A percentile compares a stretch with the other conserved stretches of the same genome.
These are phyloP conservation scores for Pyrrhia umbra DNA, from an alignment of 2,888 invertebrate species.

Conservation along the genomic window DNA sequence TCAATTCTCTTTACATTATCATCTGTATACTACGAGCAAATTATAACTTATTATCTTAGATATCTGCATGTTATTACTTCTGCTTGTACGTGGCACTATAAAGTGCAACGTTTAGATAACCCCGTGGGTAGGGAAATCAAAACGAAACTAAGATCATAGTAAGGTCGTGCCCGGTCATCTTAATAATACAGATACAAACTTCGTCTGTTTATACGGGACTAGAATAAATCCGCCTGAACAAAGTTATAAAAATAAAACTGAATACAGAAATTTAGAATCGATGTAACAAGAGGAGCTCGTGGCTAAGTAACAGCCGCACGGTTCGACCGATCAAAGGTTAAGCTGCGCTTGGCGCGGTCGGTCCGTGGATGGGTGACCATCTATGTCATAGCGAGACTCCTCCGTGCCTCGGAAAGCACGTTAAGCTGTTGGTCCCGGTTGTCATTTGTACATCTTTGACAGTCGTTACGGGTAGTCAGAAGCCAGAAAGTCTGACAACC, in stretches of 20 bases:
- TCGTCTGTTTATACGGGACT: slow-evolving; percentile 18
- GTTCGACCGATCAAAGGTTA: too few species aligned
- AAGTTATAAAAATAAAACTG: background rate
- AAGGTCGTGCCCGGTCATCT: slow-evolving; percentile 44
- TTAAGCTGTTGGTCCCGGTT: too few species aligned
- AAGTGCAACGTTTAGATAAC: slow-evolving; percentile 44
- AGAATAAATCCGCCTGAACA: slow-evolving; percentile 19
- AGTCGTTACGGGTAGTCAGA: too few species aligned
- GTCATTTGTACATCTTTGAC: too few species aligned
- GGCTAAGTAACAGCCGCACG: too few species aligned
- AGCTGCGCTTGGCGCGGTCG: too few species aligned
- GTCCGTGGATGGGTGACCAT: background rate
- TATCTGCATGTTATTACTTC: slow-evolving; percentile 21
- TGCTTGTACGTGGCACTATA: slow-evolving; percentile 26
- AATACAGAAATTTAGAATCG: background rate
- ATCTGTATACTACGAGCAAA: background rate
- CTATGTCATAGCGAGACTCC: background rate
- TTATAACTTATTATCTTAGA: slow-evolving; percentile 10
- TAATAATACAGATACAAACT: slow-evolving; percentile 19
- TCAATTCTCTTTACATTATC: background rate
- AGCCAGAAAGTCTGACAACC: too few species aligned
- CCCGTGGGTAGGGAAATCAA: slow-evolving; percentile 42
- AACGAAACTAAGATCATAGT: slow-evolving; percentile 45
- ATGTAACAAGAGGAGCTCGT: too few species aligned
- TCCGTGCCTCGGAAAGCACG: too few species aligned